phyloP scores from a whole-genome alignment of 2,888 invertebrate genomes.

The Diarsia dahlii region DNA sequence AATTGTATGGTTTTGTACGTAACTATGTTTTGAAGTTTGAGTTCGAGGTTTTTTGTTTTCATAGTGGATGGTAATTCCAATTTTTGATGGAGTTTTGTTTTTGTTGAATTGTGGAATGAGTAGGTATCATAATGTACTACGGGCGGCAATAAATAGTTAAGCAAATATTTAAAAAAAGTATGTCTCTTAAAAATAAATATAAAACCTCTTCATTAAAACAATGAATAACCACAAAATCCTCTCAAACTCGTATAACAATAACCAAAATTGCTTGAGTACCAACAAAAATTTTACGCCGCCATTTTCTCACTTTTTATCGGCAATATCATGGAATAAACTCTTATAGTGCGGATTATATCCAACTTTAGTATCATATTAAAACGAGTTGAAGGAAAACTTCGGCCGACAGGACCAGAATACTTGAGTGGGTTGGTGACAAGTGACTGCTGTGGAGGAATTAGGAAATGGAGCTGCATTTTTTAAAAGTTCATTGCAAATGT shows the following conservation, averaged over 20 bases:
- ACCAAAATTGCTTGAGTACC: constrained; percentile 58
- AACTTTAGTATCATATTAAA: constrained; percentile 72
- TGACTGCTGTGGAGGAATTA: constrained; percentile 24
- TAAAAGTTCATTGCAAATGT: not conserved
- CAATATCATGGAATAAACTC: constrained; percentile 63
- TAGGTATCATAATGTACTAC: not conserved
- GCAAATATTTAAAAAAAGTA: no score
- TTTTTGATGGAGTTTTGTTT: not conserved
- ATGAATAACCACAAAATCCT: constrained; percentile 31
- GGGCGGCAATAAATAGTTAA: not conserved
- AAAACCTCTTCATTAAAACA: constrained; percentile 36
- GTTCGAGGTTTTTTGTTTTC: constrained; percentile 3
- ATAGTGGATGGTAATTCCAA: not conserved
- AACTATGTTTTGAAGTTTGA: constrained; percentile 27
- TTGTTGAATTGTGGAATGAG: not conserved
- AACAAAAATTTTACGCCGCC: constrained; percentile 61
- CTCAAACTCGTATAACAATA: constrained; percentile 60
- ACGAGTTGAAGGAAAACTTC: constrained; percentile 69
- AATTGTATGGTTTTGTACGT: constrained; percentile 44
- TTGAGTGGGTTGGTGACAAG: constrained; percentile 51
- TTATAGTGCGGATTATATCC: constrained; percentile 68
- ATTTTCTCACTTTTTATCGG: constrained; percentile 66
- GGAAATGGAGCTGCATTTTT: constrained; percentile 16
- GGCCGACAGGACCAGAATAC: constrained; percentile 55
- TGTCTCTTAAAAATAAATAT: not conserved